phyloP scores from a whole-genome alignment of 2,888 invertebrate genomes.

The Campoletis raptor region DNA sequence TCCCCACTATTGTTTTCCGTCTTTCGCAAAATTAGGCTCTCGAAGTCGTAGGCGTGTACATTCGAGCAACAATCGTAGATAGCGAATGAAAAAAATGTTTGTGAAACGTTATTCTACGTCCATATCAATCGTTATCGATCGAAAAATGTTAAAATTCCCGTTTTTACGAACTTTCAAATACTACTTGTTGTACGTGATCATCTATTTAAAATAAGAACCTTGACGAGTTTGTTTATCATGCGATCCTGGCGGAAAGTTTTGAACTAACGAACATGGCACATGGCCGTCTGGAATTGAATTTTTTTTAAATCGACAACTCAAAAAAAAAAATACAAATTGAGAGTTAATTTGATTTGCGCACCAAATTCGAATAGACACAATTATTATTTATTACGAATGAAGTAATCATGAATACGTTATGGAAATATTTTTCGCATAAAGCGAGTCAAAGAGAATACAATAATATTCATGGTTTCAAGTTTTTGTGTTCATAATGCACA shows the following conservation, averaged over 20 bases:
- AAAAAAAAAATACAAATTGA: not conserved
- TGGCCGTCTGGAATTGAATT: not conserved
- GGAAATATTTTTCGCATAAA: not conserved
- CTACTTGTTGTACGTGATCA: not conserved
- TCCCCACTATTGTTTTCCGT: constrained; percentile 10
- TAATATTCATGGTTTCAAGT: not conserved
- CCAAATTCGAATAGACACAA: not conserved
- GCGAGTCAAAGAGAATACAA: not conserved
- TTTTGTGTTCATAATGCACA: not conserved
- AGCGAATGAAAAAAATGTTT: not conserved
- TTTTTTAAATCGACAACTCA: not conserved
- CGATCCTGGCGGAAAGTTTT: not conserved
- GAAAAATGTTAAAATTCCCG: not conserved
- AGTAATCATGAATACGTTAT: not conserved
- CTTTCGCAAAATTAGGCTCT: not conserved
- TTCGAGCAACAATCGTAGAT: not conserved
- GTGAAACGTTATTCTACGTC: not conserved
- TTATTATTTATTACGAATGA: too few species aligned
- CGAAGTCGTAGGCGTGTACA: not conserved
- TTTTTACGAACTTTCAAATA: not conserved
- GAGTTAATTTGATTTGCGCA: not conserved
- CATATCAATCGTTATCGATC: not conserved
- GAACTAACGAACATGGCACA: not conserved
- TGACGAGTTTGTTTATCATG: not conserved
- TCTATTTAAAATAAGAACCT: not conserved